phyloP scores from a whole-genome alignment of 1,140 invertebrate species.

The Sycophila sp. region DNA sequence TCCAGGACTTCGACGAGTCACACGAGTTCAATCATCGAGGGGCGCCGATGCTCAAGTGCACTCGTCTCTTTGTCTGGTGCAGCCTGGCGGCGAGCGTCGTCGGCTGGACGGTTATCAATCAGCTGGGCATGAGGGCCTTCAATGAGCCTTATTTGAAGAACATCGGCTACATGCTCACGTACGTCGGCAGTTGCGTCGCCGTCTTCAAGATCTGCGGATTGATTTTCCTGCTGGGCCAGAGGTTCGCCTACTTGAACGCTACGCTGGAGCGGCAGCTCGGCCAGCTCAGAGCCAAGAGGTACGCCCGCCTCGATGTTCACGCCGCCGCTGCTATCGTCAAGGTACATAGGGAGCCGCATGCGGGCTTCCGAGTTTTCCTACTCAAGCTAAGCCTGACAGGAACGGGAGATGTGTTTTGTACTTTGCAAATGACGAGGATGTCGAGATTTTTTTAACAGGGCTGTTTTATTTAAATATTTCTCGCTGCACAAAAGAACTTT shows the following conservation, averaged over 20 bases:
- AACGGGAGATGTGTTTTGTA: no score
- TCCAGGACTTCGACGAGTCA: slow-evolving; percentile 54
- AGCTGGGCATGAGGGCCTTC: slow-evolving; percentile 53
- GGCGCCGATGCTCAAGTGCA: background rate
- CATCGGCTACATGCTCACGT: slow-evolving; percentile 50
- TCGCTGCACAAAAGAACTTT: no score
- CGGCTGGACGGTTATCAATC: slow-evolving; percentile 50
- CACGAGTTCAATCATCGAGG: background rate
- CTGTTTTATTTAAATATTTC: no score
- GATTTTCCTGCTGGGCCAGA: slow-evolving; percentile 47
- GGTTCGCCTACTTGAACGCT: slow-evolving; percentile 54
- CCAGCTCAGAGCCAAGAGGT: background rate
- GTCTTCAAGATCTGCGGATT: slow-evolving; percentile 54
- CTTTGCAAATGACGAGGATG: no score
- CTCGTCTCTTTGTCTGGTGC: slow-evolving; percentile 41
- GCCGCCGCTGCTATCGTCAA: background rate
- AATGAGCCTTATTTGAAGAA: slow-evolving; percentile 47
- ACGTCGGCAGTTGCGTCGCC: slow-evolving; percentile 46
- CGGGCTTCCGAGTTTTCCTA: no score
- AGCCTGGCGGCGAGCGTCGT: slow-evolving; percentile 33
- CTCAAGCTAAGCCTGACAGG: no score
- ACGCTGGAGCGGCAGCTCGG: background rate
- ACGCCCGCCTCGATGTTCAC: no score
- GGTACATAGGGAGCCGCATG: background rate
- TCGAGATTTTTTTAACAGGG: no score